Evolutionary conservation across 2,113 vertebrate species (phyloP), one percentile per base, ranked within the genome.

Genomic region (Neolamprologus falcicula): DNA sequence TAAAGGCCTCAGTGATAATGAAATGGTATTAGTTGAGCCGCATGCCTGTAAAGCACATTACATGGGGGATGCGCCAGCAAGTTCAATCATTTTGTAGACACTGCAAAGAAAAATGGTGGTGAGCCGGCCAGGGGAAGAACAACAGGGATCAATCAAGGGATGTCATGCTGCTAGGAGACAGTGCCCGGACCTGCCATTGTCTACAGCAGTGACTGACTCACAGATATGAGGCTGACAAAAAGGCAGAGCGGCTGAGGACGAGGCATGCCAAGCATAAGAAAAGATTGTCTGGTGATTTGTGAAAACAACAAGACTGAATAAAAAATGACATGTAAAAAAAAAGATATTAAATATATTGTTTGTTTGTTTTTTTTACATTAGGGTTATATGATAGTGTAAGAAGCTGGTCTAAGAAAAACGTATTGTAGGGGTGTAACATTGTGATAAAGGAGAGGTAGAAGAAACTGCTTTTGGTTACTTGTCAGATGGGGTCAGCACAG

Each of bases 121-220:
- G 84, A 79, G 80, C 11, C 1, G 73, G 82, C 55, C 61, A 33
- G 19, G 26, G 37, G 17, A 83, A 6, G 3, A 80, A 92, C 83
- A 87, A 73, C 21, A 10, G 47, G 82, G 28, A 91, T 94, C 86
- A 86, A 93, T 93, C 86, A 85, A 53, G 47, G 71, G 68, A 83
- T n/a, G 28, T 80, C 85, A 37, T 4, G 21, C 76, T 89, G 87
- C 40, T 84, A 83, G 35, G 71, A 86, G 78, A 86, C 71, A 37
- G 52, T 19, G 87, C 50, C 17, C 6, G 2, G 63, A 73, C 57
- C 68, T 9, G 85, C 78, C 71, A 86, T 87, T 86, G 85, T 63
- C 83, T 14, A 7, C 28, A 86, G 83, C 35, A 57, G 73, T 28
- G 59, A 82, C 86, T 50, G 88, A 80, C 59, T 73, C 21, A 83